Percentiles rank a stretch among this genome's conserved stretches.
These are phyloP conservation scores for Athetis lepigone DNA, from an alignment of 2,888 invertebrate genomes.

Conservation along the genomic window DNA sequence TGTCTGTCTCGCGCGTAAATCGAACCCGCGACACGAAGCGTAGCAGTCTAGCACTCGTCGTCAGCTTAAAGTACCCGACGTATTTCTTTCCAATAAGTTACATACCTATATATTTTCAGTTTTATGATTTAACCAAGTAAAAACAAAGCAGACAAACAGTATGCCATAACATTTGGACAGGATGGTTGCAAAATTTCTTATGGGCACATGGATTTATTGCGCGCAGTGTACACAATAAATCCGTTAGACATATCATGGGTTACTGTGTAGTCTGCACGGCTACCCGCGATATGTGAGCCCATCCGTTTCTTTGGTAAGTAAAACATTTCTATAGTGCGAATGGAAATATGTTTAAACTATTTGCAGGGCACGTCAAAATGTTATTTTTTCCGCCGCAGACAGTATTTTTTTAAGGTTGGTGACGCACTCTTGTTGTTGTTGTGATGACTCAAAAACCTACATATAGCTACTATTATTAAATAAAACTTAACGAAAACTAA, in stretches of 20 bases:
- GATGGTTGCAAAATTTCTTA: constrained; percentile 33
- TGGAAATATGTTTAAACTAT: constrained; percentile 7
- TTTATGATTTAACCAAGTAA: not conserved
- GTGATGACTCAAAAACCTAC: not conserved
- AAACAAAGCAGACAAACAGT: not conserved
- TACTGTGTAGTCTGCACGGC: constrained; percentile 33
- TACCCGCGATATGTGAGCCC: constrained; percentile 19
- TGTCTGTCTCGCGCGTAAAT: too few relatives aligned
- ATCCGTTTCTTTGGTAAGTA: constrained; percentile 31
- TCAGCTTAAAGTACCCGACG: not conserved
- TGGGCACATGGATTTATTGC: constrained; percentile 33
- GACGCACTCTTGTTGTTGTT: too few relatives aligned
- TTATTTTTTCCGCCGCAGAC: not conserved
- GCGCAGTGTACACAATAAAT: constrained; percentile 45
- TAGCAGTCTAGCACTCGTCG: too few relatives aligned
- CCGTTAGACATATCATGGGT: constrained; percentile 44
- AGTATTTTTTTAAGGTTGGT: not conserved
- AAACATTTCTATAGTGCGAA: constrained; percentile 27
- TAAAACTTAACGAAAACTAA: not conserved
- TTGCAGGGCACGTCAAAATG: too few relatives aligned
- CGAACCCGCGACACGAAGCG: too few relatives aligned
- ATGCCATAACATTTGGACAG: constrained; percentile 18
- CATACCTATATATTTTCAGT: not conserved
- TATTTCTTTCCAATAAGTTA: not conserved
- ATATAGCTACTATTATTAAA: too few relatives aligned